Conservation (phyloP, 1,140 invertebrate species). For the Ganaspis sp. region DNA sequence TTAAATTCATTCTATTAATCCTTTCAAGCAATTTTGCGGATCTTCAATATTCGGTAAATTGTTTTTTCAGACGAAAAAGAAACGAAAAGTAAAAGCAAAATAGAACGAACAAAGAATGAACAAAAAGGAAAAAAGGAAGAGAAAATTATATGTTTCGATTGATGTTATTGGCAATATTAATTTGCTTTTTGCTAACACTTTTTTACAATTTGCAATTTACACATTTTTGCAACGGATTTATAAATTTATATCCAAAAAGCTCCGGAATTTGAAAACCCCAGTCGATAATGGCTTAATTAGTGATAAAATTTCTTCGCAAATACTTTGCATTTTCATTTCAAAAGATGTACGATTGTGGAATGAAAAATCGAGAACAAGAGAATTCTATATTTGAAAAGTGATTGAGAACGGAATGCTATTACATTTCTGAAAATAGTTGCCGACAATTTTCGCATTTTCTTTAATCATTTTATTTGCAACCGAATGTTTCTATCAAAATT, state of each 20-base stretch:
- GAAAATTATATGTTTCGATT: too few relatives aligned
- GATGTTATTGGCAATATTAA: too few relatives aligned
- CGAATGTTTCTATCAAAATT: too few relatives aligned
- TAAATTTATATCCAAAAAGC: neutral
- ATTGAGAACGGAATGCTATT: neutral
- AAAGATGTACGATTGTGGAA: neutral
- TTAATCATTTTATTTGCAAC: too few relatives aligned
- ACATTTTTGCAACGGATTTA: too few relatives aligned
- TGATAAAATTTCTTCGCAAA: neutral
- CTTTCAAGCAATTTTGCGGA: neutral
- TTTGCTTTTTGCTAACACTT: too few relatives aligned
- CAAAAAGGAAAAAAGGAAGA: too few relatives aligned
- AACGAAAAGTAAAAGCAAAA: too few relatives aligned
- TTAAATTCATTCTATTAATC: neutral
- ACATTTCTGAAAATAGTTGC: neutral
- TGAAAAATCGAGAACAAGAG: neutral
- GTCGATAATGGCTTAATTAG: neutral
- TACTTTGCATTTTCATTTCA: neutral
- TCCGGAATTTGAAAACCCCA: neutral
- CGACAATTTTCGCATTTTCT: neutral
- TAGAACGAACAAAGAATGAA: too few relatives aligned
- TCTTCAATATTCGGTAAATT: neutral
- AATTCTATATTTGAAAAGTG: neutral
- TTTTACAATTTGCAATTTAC: too few relatives aligned
- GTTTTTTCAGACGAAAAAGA: too few relatives aligned